Evolutionary conservation across 1,140 invertebrate genomes (phyloP).

Genomic region (Drosophila guanche): DNA sequence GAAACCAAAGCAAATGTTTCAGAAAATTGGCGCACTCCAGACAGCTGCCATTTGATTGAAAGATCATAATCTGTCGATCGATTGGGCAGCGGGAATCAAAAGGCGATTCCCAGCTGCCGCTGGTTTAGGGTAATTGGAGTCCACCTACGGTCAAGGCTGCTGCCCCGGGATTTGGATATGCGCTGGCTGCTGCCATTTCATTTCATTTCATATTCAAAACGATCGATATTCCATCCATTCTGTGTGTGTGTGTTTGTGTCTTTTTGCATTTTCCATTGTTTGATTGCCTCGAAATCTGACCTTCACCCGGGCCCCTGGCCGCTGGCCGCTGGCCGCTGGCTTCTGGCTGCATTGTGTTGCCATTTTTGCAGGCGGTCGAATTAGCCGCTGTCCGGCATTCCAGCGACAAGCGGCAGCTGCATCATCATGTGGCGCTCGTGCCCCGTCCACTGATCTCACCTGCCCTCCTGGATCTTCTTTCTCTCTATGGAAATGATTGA

Average conservation of each 20-base stretch:
- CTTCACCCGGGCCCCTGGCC: conserved; percentile 51
- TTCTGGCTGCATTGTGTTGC: conserved; percentile 55
- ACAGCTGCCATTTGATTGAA: conserved; percentile 65
- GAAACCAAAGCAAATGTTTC: conserved; percentile 42
- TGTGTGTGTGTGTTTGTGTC: neutral
- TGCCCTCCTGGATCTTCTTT: neutral
- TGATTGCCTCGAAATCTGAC: conserved; percentile 63
- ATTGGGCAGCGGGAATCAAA: conserved; percentile 25
- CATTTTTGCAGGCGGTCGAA: conserved; percentile 51
- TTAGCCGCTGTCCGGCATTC: conserved; percentile 50
- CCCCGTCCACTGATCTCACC: neutral
- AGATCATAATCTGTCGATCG: conserved; percentile 59
- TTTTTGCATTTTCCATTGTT: conserved; percentile 52
- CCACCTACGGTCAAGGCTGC: conserved; percentile 53
- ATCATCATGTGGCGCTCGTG: conserved; percentile 39
- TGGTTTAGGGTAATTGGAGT: conserved; percentile 65
- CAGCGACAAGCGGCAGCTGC: conserved; percentile 31
- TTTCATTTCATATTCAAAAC: conserved; percentile 73
- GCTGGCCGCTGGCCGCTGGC: conserved; percentile 2
- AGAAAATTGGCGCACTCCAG: conserved; percentile 66
- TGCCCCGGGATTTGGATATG: neutral
- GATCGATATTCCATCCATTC: conserved; percentile 12
- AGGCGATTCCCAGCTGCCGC: conserved; percentile 53
- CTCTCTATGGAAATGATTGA: conserved; percentile 27
- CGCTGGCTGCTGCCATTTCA: conserved; percentile 12